These are phyloP conservation scores for Phenacoccus solenopsis DNA, from an alignment of 1,140 invertebrate genomes.

Conservation along the genomic window DNA sequence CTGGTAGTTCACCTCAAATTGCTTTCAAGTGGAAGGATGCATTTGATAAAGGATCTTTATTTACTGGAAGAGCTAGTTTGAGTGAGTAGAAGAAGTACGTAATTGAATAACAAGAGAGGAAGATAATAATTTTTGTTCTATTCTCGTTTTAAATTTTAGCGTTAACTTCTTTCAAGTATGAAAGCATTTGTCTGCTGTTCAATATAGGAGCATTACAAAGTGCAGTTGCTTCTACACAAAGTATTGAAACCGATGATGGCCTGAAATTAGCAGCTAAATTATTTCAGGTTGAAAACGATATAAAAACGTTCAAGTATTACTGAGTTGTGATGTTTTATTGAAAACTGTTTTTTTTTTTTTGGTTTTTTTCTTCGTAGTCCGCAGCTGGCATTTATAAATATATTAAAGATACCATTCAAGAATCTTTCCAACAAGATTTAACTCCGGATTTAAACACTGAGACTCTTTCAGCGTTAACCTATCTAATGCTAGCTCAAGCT, in stretches of 20 bases:
- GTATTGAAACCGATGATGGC: conserved; percentile 80
- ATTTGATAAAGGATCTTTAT: conserved; percentile 90
- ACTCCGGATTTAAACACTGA: conserved; percentile 91
- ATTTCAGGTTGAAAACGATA: conserved; percentile 54
- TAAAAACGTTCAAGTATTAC: too few relatives aligned
- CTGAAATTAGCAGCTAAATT: conserved; percentile 86
- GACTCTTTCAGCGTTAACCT: conserved; percentile 66
- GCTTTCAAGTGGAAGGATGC: conserved; percentile 99
- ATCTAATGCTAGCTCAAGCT: conserved; percentile 92
- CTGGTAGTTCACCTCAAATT: conserved; percentile 77
- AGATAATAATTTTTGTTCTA: neutral
- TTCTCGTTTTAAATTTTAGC: conserved; percentile 40
- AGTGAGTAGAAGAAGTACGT: conserved; percentile 54
- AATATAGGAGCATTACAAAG: conserved; percentile 94
- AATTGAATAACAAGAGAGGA: neutral
- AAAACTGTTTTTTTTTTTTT: conserved; percentile 27
- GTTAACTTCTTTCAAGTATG: conserved; percentile 73
- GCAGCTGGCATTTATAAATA: conserved; percentile 81
- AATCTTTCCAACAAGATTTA: conserved; percentile 78
- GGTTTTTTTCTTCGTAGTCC: too few relatives aligned
- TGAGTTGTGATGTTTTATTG: neutral
- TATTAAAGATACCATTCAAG: conserved; percentile 74
- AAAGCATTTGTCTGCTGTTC: conserved; percentile 90
- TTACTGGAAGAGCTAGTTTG: conserved; percentile 73
- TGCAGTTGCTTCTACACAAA: conserved; percentile 71